Conservation (phyloP, 64 coral and sea anemone genomes). For the Montipora sp. region DNA sequence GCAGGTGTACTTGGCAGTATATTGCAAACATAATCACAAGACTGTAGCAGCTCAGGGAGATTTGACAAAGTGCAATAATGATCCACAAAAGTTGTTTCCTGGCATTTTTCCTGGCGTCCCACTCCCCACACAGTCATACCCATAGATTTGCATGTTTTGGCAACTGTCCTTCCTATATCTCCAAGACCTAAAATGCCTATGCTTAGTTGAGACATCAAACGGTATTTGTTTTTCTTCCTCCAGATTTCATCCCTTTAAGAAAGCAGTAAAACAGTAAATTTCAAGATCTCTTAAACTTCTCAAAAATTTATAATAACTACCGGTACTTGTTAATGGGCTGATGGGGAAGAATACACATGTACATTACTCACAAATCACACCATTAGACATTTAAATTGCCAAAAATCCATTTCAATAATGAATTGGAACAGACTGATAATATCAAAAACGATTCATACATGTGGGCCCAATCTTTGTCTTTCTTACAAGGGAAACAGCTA, state of each 20-base stretch:
- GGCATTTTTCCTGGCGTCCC: conserved; percentile 31
- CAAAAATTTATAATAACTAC: no score
- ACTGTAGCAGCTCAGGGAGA: conserved; percentile 72
- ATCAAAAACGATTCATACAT: no score
- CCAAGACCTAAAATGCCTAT: conserved; percentile 95
- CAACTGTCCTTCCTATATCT: conserved; percentile 80
- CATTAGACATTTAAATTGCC: no score
- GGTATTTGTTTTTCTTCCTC: conserved; percentile 17
- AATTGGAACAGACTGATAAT: no score
- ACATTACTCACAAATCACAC: no score
- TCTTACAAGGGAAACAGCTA: no score
- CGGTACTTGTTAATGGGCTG: no score
- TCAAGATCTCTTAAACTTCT: background rate
- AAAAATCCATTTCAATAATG: no score
- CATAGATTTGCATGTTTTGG: conserved; percentile 79
- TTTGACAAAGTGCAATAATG: conserved; percentile 42
- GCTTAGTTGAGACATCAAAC: conserved; percentile 60
- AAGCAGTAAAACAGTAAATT: background rate
- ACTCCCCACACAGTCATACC: conserved; percentile 85
- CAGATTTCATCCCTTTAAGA: conserved; percentile 32
- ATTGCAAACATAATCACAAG: conserved; percentile 94
- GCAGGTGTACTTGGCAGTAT: conserved; percentile 83
- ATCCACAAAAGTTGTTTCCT: conserved; percentile 65
- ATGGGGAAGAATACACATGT: no score
- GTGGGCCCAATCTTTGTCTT: no score